These are phyloP conservation scores for Halictus rubicundus DNA, from an alignment of 1,140 invertebrate species.

Conservation along the genomic window DNA sequence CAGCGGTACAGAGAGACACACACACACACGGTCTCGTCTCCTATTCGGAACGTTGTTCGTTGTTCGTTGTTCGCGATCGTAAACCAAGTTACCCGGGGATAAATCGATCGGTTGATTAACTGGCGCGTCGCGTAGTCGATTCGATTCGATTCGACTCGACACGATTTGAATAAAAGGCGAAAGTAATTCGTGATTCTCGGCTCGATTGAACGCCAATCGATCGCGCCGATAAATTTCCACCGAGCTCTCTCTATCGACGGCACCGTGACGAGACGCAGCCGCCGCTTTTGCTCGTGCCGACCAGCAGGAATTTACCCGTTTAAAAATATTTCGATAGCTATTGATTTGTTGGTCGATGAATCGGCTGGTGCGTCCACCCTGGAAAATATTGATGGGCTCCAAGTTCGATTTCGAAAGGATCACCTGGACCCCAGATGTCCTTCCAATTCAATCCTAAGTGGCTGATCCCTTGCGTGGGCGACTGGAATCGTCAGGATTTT, in stretches of 20 bases:
- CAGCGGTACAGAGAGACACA: too few relatives aligned
- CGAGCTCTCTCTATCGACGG: not conserved
- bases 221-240: not conserved
- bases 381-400: not conserved
- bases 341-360: not conserved
- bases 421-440: too few relatives aligned
- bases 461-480: too few relatives aligned
- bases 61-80: not conserved
- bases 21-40: too few relatives aligned
- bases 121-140: not conserved
- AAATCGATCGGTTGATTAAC: conserved; percentile 36
- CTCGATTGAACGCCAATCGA: not conserved
- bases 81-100: conserved; percentile 10
- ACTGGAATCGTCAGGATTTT: too few relatives aligned
- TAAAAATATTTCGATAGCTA: conserved; percentile 6
- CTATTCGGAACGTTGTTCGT: too few relatives aligned
- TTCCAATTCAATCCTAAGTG: too few relatives aligned
- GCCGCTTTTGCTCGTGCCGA: too few relatives aligned
- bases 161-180: conserved; percentile 26
- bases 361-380: too few relatives aligned
- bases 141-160: too few relatives aligned
- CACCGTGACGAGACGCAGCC: not conserved
- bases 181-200: conserved; percentile 3
- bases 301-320: not conserved
- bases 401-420: too few relatives aligned